Evolutionary conservation across 2,888 invertebrate species (phyloP), one percentile per base, ranked within the genome.

Genomic region (Diabrotica balteata): DNA sequence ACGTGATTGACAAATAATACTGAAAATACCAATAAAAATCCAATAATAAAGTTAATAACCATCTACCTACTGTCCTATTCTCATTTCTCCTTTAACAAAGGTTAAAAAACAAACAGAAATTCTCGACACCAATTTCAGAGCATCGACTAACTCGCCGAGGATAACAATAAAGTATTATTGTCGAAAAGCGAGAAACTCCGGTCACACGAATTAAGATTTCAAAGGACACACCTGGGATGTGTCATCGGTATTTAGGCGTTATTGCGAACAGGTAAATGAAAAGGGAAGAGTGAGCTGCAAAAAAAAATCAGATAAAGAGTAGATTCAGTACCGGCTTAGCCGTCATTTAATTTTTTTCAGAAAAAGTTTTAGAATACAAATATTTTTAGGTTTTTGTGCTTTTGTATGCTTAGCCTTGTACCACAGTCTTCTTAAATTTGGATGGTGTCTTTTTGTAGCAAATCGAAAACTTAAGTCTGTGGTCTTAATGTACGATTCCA

Each of bases 141-240:
- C 55, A 50, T 49, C 57, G 32, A 4, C 32, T 32, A 17, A 32
- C 32, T 32, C 32, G 7, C 58, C 57, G 17, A 54, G 51, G 50
- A 44, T 44, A 45, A 66, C 65, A 62, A 68, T 62, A 66, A 68
- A 68, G 46, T 52, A 59, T 43, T 63, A 58, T 68, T 62, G 68
- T 63, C 32, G 32, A 61, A 62, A 66, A 59, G 63, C 62, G 55
- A 63, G 59, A 54, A 66, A 63, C 58, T 59, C 49, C 72, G 74
- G 78, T 79, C 77, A 78, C 77, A 78, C 73, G 73, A 79, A 80
- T 80, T 80, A 77, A 80, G 80, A 77, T 78, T 78, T 80, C 76
- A 79, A 79, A 79, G 68, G 76, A 72, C 72, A 72, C 79, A 79
- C 77, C 80, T 80, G 80, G 73, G 77, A 72, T 76, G 75, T 78